phyloP scores from a whole-genome alignment of 2,888 invertebrate species.

The Dicranocentrus wangi region DNA sequence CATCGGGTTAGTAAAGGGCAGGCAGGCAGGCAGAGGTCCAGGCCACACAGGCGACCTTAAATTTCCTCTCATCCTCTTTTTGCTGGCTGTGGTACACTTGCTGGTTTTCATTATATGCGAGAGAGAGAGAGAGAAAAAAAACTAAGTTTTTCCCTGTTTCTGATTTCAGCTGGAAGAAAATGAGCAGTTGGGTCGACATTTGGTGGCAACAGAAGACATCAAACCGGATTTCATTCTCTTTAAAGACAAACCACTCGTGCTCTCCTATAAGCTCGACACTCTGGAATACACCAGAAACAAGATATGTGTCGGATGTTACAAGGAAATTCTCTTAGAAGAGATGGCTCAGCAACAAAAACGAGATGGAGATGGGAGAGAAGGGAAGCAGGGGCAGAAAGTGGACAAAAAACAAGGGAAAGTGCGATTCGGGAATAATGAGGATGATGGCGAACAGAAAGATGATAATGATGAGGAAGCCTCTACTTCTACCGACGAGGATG shows the following conservation, averaged over 20 bases:
- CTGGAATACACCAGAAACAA: conserved; percentile 77
- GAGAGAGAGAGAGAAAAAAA: conserved; percentile 5
- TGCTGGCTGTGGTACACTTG: not conserved
- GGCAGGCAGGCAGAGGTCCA: conserved; percentile 37
- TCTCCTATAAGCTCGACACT: conserved; percentile 81
- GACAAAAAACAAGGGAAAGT: conserved; percentile 33
- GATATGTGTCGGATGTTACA: conserved; percentile 87
- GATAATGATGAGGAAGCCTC: conserved; percentile 29
- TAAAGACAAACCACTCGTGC: conserved; percentile 83
- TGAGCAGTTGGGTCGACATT: conserved; percentile 80
- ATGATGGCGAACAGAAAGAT: conserved; percentile 33
- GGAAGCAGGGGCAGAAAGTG: conserved; percentile 1
- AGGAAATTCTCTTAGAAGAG: conserved; percentile 74
- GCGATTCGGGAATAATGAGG: conserved; percentile 60
- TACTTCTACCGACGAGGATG: conserved; percentile 36
- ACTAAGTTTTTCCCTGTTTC: conserved; percentile 41
- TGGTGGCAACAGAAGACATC: conserved; percentile 83
- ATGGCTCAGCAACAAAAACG: conserved; percentile 6
- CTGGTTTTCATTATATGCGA: conserved; percentile 8
- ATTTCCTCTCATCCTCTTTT: conserved; percentile 32
- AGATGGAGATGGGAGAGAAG: conserved; percentile 21
- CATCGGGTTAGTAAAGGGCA: conserved; percentile 36
- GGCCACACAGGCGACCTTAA: conserved; percentile 38
- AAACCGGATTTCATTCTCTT: conserved; percentile 83
- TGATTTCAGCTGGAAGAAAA: conserved; percentile 77